Evolutionary conservation across 2,888 invertebrate genomes (phyloP).

Genomic region (Lithophane leautieri): DNA sequence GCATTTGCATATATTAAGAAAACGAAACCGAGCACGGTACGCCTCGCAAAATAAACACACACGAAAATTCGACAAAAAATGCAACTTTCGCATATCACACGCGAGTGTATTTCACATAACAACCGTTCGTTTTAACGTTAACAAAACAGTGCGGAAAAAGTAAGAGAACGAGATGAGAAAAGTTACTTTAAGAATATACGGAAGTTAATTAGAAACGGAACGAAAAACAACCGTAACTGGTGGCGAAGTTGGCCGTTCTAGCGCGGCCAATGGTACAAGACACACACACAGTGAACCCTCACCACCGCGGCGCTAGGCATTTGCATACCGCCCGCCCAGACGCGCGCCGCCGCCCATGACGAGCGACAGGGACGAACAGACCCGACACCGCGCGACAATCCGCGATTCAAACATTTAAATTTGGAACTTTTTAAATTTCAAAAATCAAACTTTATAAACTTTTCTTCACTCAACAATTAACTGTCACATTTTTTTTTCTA

Average conservation of each 20-base stretch:
- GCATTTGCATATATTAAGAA: conserved; percentile 81
- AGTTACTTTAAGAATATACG: conserved; percentile 90
- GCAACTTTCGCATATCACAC: conserved; percentile 85
- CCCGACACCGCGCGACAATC: conserved; percentile 71
- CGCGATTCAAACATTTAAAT: conserved; percentile 71
- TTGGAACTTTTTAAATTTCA: conserved; percentile 52
- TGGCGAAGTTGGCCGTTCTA: conserved; percentile 91
- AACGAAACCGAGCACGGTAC: conserved; percentile 75
- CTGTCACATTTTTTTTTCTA: conserved; percentile 29
- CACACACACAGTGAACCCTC: conserved; percentile 87
- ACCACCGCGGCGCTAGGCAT: conserved; percentile 86
- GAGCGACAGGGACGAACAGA: conserved; percentile 87
- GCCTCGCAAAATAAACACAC: conserved; percentile 81
- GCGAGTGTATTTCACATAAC: conserved; percentile 85
- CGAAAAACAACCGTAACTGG: conserved; percentile 91
- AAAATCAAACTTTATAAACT: conserved; percentile 36
- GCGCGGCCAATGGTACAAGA: conserved; percentile 89
- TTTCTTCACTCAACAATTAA: conserved; percentile 22
- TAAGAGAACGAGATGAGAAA: conserved; percentile 87
- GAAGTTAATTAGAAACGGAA: conserved; percentile 90
- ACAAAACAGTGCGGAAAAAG: conserved; percentile 80
- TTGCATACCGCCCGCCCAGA: conserved; percentile 91
- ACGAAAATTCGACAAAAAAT: conserved; percentile 74
- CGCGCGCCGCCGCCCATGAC: conserved; percentile 89
- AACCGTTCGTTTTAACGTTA: conserved; percentile 79